These are phyloP conservation scores for Palaemon carinicauda DNA, from an alignment of 1,140 invertebrate genomes.

Conservation along the genomic window DNA sequence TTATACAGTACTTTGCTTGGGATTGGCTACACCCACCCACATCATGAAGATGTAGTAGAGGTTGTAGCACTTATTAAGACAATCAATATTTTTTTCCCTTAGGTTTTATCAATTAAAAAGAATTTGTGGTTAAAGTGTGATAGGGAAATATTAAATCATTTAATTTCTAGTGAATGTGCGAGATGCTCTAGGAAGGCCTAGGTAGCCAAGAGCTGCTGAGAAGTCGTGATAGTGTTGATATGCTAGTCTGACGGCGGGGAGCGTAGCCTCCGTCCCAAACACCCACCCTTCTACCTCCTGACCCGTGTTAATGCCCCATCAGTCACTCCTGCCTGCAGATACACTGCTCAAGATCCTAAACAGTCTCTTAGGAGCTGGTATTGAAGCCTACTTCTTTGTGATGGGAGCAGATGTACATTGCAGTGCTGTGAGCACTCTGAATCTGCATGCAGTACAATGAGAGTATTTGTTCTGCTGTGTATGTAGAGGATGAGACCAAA, in stretches of 20 bases:
- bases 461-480: neutral
- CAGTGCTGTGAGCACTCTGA: slow-evolving; percentile 24
- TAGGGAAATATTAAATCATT: slow-evolving; percentile 16
- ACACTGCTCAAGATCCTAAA: slow-evolving; percentile 15
- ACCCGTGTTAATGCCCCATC: slow-evolving; percentile 22
- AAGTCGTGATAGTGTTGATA: slow-evolving; percentile 54
- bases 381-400: slow-evolving; percentile 10
- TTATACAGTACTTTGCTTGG: slow-evolving; percentile 7
- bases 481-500: slow-evolving; percentile 27
- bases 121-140: slow-evolving; percentile 27
- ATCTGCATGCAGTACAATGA: slow-evolving; percentile 1
- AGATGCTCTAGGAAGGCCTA: neutral
- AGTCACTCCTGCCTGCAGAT: slow-evolving; percentile 5
- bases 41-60: slow-evolving; percentile 48
- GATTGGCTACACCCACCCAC: slow-evolving; percentile 45
- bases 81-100: slow-evolving; percentile 34
- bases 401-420: slow-evolving; percentile 12
- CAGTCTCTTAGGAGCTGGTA: neutral
- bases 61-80: slow-evolving; percentile 44
- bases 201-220: neutral
- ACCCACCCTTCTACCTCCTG: slow-evolving; percentile 50
- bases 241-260: slow-evolving; percentile 56
- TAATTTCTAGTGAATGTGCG: slow-evolving; percentile 29
- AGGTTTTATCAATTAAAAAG: slow-evolving; percentile 30
- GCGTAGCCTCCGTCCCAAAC: slow-evolving; percentile 47